Base-by-base conservation (phyloP, 1,140 invertebrate species). In the Drosophila rhopaloa region DNA sequence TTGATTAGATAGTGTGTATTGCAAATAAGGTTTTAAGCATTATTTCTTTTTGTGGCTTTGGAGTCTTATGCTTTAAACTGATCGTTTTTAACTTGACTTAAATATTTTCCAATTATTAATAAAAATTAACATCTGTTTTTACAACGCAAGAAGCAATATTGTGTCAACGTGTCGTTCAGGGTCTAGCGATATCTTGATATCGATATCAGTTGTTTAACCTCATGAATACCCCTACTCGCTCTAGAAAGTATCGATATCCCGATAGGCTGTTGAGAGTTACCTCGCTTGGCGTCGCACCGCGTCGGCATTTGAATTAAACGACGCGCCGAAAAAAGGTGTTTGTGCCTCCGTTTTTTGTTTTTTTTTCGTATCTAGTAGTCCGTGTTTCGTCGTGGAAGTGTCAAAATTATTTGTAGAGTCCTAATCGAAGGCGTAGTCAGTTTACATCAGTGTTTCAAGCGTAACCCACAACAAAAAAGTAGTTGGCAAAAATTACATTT, bases 281-380 rank as follows among this genome's bases (percentile, higher is more conserved):
- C 6, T 3, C 19, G 8, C 9, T 10, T 43, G 41, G 41, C n/a
- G 14, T 16, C 41, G 16, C 16, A 19, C 8, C 43, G 43, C 43
- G 43, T 46, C 43, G 5, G 19, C 46, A 27, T 47, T 47, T 27
- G 13, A 50, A 50, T 50, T 50, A 50, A 50, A 50, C 47, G 47
- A 50, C 47, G 47, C 47, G 46, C 46, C 19, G 19, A 47, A 47
- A 13, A 27, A 7, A 27, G 6, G 11, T 27, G 19, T 27, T 47
- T 41, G 13, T 41, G 13, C 41, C 44, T 6, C 9, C 9, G 44
- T 47, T 29, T 47, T 29, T 8, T 32, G 29, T 32, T 8, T 16
- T 43, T 44, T 29, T 4, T 29, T 32, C n/a, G 27, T 4, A 5
- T 50, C 27, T 7, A 48, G 24, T 48, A 11, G 10, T 1, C 27